These are phyloP conservation scores for Echiichthys vipera DNA, from an alignment of 2,797 vertebrate genomes.

Conservation along the genomic window DNA sequence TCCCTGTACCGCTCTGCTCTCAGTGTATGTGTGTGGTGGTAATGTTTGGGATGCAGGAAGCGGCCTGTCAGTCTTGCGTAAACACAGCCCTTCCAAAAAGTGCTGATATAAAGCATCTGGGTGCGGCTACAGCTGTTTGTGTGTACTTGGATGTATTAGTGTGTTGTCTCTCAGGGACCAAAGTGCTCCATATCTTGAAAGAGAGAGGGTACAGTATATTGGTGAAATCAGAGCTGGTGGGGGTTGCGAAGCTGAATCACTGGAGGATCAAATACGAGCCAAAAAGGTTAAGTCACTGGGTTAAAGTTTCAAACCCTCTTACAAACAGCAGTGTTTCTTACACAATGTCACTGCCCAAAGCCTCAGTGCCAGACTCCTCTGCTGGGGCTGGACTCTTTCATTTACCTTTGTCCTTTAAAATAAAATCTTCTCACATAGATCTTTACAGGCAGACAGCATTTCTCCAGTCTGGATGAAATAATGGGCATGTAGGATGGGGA, in stretches of 20 bases:
- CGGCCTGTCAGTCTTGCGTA: slow-evolving; percentile 74
- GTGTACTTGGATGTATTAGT: slow-evolving; percentile 24
- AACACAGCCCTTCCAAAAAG: slow-evolving; percentile 74
- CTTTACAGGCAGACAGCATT: neutral
- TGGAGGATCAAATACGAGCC: slow-evolving; percentile 74
- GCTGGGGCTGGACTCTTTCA: slow-evolving; percentile 10
- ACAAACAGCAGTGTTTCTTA: slow-evolving; percentile 56
- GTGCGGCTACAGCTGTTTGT: slow-evolving; percentile 65
- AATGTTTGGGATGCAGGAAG: slow-evolving; percentile 78
- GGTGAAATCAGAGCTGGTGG: slow-evolving; percentile 66
- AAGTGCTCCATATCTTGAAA: slow-evolving; percentile 20
- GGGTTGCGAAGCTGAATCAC: slow-evolving; percentile 72
- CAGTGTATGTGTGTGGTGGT: slow-evolving; percentile 23
- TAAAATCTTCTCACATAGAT: neutral
- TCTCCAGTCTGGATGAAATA: slow-evolving; percentile 7
- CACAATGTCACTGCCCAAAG: slow-evolving; percentile 57
- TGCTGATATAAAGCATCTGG: slow-evolving; percentile 81
- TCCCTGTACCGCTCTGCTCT: neutral
- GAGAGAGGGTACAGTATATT: slow-evolving; percentile 39
- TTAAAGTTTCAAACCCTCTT: slow-evolving; percentile 77
- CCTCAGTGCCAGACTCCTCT: slow-evolving; percentile 36
- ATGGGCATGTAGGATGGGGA: neutral
- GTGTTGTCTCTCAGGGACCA: slow-evolving; percentile 32
- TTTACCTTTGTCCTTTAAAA: slow-evolving; percentile 22
- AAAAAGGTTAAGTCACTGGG: slow-evolving; percentile 77